phyloP scores from a whole-genome alignment of 2,888 invertebrate species.

The Podabrus alpinus region DNA sequence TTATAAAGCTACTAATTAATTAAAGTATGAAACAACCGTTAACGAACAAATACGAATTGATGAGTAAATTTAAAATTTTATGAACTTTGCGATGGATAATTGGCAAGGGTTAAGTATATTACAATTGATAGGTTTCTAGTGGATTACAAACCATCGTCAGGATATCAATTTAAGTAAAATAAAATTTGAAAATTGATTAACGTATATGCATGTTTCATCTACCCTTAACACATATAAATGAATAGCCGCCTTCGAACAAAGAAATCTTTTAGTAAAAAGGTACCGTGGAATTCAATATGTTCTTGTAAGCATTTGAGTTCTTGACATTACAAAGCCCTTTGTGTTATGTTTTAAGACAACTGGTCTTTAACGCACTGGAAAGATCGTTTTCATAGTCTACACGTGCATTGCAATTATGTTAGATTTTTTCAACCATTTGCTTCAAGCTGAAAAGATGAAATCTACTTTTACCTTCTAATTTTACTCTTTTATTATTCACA shows the following conservation, averaged over 20 bases:
- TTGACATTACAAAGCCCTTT: slow-evolving; percentile 28
- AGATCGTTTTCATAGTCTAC: slow-evolving; percentile 1
- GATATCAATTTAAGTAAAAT: neutral
- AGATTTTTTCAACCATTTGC: neutral
- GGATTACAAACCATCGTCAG: too few relatives aligned
- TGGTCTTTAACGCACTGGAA: slow-evolving; percentile 12
- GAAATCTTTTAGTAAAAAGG: slow-evolving; percentile 25
- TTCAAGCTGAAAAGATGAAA: neutral
- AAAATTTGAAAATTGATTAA: neutral
- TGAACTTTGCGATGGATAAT: too few relatives aligned
- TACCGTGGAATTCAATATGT: slow-evolving; percentile 24
- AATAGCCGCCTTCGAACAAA: slow-evolving; percentile 21
- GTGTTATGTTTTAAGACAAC: slow-evolving; percentile 21
- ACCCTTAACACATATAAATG: slow-evolving; percentile 18
- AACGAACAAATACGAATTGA: too few relatives aligned
- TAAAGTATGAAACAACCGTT: too few relatives aligned
- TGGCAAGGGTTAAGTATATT: too few relatives aligned
- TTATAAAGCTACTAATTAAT: too few relatives aligned
- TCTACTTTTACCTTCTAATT: neutral
- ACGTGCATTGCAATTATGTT: slow-evolving; percentile 15
- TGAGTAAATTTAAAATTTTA: too few relatives aligned
- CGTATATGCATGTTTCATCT: neutral
- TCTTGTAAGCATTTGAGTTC: slow-evolving; percentile 9
- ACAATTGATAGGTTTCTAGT: neutral
- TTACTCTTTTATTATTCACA: neutral